phyloP scores from a whole-genome alignment of 2,888 invertebrate species.

The Oscheius myriophilus region DNA sequence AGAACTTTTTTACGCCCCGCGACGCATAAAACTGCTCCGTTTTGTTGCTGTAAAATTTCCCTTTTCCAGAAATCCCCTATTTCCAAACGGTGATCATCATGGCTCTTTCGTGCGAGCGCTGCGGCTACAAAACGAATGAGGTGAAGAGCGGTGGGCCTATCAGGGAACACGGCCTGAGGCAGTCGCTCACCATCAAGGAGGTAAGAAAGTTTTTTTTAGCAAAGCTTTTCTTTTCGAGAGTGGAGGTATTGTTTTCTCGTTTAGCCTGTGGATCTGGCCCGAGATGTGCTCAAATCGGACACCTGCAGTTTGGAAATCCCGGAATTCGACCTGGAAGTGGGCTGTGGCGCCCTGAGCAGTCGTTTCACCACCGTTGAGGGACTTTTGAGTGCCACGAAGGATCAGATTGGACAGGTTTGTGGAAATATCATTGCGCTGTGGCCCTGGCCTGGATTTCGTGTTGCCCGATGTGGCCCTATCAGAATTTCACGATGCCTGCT shows the following conservation, averaged over 20 bases:
- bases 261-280: slow-evolving; percentile 81
- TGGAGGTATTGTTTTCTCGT: slow-evolving; percentile 19
- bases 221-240: neutral
- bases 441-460: no score
- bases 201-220: slow-evolving; percentile 34
- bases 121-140: slow-evolving; percentile 92
- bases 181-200: slow-evolving; percentile 58
- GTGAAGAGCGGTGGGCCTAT: slow-evolving; percentile 75
- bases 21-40: neutral
- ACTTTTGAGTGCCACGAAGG: slow-evolving; percentile 81
- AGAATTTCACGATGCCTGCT: no score
- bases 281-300: slow-evolving; percentile 94
- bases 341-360: slow-evolving; percentile 86
- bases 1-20: neutral
- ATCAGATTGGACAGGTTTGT: slow-evolving; percentile 71
- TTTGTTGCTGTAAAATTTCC: no score
- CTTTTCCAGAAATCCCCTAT: slow-evolving; percentile 82
- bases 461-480: neutral
- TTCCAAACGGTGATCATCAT: slow-evolving; percentile 98
- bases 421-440: no score
- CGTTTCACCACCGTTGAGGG: slow-evolving; percentile 96
- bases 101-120: slow-evolving; percentile 90
- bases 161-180: slow-evolving; percentile 58
- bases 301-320: slow-evolving; percentile 84
- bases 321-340: slow-evolving; percentile 87